Evolutionary conservation across 2,113 vertebrate genomes (phyloP).

Genomic region (Vombatus ursinus): DNA sequence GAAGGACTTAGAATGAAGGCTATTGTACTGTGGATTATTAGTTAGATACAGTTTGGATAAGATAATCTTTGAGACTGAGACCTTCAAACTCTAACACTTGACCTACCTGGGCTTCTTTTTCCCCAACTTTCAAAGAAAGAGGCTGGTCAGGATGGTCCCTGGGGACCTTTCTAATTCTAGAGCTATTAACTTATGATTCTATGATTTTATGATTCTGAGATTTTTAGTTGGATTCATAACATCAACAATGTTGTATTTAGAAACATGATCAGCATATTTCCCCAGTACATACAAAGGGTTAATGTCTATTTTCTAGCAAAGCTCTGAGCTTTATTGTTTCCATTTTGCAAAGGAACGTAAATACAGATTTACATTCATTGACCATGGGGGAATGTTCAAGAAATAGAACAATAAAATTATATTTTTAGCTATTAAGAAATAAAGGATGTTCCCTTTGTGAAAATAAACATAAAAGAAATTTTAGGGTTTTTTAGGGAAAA

Average conservation of each 20-base stretch:
- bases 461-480: slow-evolving; percentile 33
- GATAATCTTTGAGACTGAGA: background rate
- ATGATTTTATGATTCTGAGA: background rate
- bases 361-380: background rate
- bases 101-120: background rate
- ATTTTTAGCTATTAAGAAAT: background rate
- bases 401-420: background rate
- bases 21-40: background rate
- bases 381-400: slow-evolving; percentile 10
- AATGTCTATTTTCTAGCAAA: background rate
- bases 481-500: slow-evolving; percentile 27
- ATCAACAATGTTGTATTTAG: background rate
- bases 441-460: background rate
- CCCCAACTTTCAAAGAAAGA: background rate
- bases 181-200: background rate
- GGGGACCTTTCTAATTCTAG: background rate
- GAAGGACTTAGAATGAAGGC: background rate
- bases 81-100: background rate
- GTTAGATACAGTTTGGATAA: background rate
- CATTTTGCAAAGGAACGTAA: slow-evolving; percentile 4
- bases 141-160: background rate
- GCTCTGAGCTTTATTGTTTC: slow-evolving; percentile 10
- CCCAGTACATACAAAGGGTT: background rate
- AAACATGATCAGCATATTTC: background rate
- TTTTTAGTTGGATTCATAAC: background rate